Evolutionary conservation across 2,888 invertebrate species (phyloP).

Genomic region (Limnephilus marmoratus): DNA sequence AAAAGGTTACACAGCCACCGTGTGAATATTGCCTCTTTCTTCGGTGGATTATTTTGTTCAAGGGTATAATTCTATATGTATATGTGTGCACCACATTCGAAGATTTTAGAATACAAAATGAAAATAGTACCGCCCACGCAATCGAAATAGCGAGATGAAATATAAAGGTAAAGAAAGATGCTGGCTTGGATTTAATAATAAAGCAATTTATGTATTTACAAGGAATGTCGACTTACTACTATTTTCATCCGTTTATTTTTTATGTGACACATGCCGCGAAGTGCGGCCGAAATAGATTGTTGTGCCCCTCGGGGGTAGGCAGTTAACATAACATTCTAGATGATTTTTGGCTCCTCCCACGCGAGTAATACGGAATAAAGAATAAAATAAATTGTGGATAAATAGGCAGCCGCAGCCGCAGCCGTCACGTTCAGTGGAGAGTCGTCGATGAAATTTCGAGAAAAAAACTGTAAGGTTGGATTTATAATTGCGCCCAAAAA

Average conservation of each 20-base stretch:
- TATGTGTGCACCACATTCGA: not conserved
- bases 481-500: too few relatives aligned
- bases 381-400: not conserved
- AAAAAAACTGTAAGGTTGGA: not conserved
- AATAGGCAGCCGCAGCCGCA: not conserved
- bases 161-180: constrained; percentile 34
- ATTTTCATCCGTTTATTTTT: constrained; percentile 41
- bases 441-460: not conserved
- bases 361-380: not conserved
- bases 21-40: not conserved
- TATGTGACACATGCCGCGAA: not conserved
- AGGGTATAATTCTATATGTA: not conserved
- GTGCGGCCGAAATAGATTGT: constrained; percentile 7
- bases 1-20: not conserved
- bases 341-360: not conserved
- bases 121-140: constrained; percentile 19
- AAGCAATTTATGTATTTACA: constrained; percentile 21
- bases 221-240: constrained; percentile 27
- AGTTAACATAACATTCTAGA: not conserved
- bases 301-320: not conserved
- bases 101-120: not conserved
- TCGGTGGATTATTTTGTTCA: not conserved
- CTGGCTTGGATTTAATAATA: constrained; percentile 5
- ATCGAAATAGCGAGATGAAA: constrained; percentile 21
- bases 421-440: not conserved